Evolutionary conservation across 2,888 invertebrate species (phyloP).

Genomic region (Marronus borbonicus): DNA sequence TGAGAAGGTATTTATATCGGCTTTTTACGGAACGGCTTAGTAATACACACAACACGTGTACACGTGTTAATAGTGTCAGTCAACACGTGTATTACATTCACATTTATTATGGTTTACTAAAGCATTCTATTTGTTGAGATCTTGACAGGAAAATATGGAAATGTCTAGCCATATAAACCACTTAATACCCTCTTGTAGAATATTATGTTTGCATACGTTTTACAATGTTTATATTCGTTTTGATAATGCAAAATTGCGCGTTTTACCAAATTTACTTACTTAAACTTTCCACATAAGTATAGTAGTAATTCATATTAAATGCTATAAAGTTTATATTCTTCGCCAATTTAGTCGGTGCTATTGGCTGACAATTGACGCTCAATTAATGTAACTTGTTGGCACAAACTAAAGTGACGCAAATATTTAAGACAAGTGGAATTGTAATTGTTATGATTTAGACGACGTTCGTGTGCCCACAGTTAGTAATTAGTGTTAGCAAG

Average conservation of each 20-base stretch:
- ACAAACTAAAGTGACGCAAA: constrained; percentile 40
- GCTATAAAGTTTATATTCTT: constrained; percentile 15
- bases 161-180: too few relatives aligned
- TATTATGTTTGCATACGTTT: constrained; percentile 8
- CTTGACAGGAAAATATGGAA: too few relatives aligned
- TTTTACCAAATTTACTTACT: too few relatives aligned
- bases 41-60: too few relatives aligned
- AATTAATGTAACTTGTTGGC: constrained; percentile 41
- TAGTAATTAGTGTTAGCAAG: constrained; percentile 43
- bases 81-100: too few relatives aligned
- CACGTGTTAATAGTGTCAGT: too few relatives aligned
- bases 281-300: background rate
- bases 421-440: constrained; percentile 35
- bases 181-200: too few relatives aligned
- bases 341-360: constrained; percentile 27
- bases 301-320: background rate
- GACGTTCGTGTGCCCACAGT: constrained; percentile 21
- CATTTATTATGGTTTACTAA: too few relatives aligned
- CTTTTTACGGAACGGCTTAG: too few relatives aligned
- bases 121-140: too few relatives aligned
- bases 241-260: background rate
- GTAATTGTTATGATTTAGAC: constrained; percentile 38
- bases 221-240: background rate
- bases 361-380: constrained; percentile 42
- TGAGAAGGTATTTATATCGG: too few relatives aligned